Conservation (phyloP, 2,888 invertebrate species). For the Drosophila affinis region DNA sequence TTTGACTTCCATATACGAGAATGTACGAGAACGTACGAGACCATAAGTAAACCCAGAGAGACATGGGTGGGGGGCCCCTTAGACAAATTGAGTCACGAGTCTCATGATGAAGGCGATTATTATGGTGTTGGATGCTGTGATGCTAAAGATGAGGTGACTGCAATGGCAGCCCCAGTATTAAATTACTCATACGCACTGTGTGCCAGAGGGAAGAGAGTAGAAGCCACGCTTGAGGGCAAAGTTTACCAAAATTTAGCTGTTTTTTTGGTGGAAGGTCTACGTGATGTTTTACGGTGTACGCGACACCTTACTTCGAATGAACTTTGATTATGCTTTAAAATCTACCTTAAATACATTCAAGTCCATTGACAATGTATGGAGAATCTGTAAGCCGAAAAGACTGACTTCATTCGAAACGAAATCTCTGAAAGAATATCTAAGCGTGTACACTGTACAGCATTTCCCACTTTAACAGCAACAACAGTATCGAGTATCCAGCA, state of each 20-base stretch:
- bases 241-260: slow-evolving; percentile 32
- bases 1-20: slow-evolving; percentile 29
- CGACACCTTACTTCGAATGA: slow-evolving; percentile 40
- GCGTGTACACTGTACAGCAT: neutral
- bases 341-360: slow-evolving; percentile 14
- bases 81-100: slow-evolving; percentile 49
- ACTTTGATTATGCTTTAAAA: slow-evolving; percentile 47
- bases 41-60: neutral
- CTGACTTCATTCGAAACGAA: neutral
- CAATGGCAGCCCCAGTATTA: slow-evolving; percentile 30
- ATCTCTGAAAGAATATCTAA: neutral
- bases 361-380: neutral
- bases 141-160: slow-evolving; percentile 21
- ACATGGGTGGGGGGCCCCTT: slow-evolving; percentile 7
- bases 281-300: slow-evolving; percentile 53
- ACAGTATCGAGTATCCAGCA: neutral
- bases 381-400: neutral
- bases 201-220: slow-evolving; percentile 10
- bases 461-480: neutral
- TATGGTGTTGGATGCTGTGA: slow-evolving; percentile 20
- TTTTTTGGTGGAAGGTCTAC: slow-evolving; percentile 53
- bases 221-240: slow-evolving; percentile 22
- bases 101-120: slow-evolving; percentile 30
- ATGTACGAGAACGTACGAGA: neutral
- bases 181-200: slow-evolving; percentile 64